A percentile compares a stretch with the other conserved stretches of the same genome.
phyloP scores from a whole-genome alignment of 2,797 vertebrate genomes.

The Eulemur albifrons region DNA sequence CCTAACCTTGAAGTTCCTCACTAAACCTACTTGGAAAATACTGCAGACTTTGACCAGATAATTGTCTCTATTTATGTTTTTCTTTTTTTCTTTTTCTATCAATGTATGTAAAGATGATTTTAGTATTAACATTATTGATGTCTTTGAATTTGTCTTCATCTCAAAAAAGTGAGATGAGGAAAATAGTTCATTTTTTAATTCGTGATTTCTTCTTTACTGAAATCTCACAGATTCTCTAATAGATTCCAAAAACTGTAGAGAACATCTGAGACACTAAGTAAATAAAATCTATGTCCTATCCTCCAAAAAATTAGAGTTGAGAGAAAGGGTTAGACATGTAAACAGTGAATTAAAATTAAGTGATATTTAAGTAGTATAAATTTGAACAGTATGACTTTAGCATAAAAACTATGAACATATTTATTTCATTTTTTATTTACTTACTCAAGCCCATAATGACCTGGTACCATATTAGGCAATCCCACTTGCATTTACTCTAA shows the following conservation, averaged over 20 bases:
- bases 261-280: background rate
- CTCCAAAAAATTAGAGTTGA: background rate
- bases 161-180: background rate
- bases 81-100: background rate
- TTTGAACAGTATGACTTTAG: background rate
- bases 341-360: background rate
- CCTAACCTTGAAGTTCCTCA: background rate
- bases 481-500: background rate
- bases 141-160: background rate
- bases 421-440: background rate
- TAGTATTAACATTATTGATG: background rate
- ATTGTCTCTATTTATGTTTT: background rate
- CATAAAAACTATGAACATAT: background rate
- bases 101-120: background rate
- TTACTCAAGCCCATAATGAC: background rate
- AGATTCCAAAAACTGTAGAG: background rate
- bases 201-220: background rate
- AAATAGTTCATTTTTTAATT: background rate
- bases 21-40: background rate
- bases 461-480: background rate
- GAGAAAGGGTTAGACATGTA: background rate
- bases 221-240: background rate
- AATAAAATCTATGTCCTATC: background rate
- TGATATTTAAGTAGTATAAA: background rate
- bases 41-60: background rate